Evolutionary conservation across 2,888 invertebrate species (phyloP), one percentile per base, ranked within the genome.

Genomic region (Amiota communis): DNA sequence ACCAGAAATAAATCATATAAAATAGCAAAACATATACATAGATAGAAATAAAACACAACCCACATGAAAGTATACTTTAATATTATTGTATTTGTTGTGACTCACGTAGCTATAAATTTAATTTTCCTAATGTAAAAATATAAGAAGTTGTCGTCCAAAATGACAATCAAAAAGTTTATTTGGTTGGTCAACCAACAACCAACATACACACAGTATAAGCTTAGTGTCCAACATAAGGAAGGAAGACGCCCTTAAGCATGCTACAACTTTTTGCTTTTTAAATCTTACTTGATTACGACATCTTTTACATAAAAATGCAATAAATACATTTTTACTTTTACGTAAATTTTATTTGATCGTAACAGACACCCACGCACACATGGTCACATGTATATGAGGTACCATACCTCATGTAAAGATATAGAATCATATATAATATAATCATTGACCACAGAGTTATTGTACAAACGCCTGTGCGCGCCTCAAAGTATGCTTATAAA

Each of bases 291-390:
- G 36, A 47, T 63, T 78, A 76, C 79, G 77, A 76, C 51, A 64
- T 57, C 80, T 80, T 86, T 82, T 84, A 84, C 86, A 85, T 86
- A 85, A 85, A 86, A 85, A 83, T 84, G 84, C 86, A 84, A 85
- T 85, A 85, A 85, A 85, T 85, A 84, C 68, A 56, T 57, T 74
- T 65, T 65, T 67, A 51, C 13, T 49, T 67, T 63, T 51, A 63
- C 23, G 36, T 71, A 61, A 71, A 71, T 53, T 69, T 69, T 13
- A 53, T 69, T 23, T 53, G 23, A 46, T 12, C 46, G 23, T 9
- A 12, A 36, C 51, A 68, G 68, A 61, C 63, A 61, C 15, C 8
- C 63, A 61, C 17, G 4, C 17, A 17, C 15, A 61, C 3, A n/a
- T 64, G 9, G 1, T 12, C n/a, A n/a, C n/a, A n/a, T 9, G 13